These are phyloP conservation scores for Calameuta pallipes DNA, from an alignment of 2,888 invertebrate genomes.

Conservation along the genomic window DNA sequence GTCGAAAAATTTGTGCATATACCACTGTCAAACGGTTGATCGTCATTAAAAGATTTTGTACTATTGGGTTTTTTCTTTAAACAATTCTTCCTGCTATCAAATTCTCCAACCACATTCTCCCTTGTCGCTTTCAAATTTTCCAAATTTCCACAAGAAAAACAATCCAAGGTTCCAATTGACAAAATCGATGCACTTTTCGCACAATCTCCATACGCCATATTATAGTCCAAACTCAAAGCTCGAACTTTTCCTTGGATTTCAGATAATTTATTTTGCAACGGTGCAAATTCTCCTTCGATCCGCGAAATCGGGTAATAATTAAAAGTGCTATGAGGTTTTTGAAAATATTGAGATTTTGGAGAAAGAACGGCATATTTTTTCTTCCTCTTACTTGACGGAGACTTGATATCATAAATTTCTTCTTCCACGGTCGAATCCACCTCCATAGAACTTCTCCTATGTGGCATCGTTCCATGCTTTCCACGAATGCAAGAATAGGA, in stretches of 20 bases:
- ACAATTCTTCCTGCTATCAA: not conserved
- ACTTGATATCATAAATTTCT: not conserved
- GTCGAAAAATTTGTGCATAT: not conserved
- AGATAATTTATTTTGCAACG: constrained; percentile 14
- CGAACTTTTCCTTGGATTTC: constrained; percentile 19
- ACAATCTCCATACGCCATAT: constrained; percentile 9
- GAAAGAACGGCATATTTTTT: not conserved
- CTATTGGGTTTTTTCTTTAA: not conserved
- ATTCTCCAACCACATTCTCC: not conserved
- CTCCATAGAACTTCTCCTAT: not conserved
- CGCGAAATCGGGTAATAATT: constrained; percentile 15
- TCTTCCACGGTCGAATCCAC: not conserved
- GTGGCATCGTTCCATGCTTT: not conserved
- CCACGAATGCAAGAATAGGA: not conserved
- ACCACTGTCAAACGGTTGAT: not conserved
- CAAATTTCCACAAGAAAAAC: not conserved
- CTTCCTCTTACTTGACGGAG: not conserved
- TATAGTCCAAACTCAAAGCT: constrained; percentile 12
- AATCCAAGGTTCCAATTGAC: not conserved
- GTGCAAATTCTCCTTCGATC: constrained; percentile 19
- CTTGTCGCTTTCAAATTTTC: not conserved
- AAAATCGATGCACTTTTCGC: not conserved
- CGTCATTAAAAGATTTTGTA: not conserved
- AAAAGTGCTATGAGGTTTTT: not conserved
- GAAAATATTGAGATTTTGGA: not conserved